These are phyloP conservation scores for Chironomus riparius DNA, from an alignment of 2,888 invertebrate species.

Conservation along the genomic window DNA sequence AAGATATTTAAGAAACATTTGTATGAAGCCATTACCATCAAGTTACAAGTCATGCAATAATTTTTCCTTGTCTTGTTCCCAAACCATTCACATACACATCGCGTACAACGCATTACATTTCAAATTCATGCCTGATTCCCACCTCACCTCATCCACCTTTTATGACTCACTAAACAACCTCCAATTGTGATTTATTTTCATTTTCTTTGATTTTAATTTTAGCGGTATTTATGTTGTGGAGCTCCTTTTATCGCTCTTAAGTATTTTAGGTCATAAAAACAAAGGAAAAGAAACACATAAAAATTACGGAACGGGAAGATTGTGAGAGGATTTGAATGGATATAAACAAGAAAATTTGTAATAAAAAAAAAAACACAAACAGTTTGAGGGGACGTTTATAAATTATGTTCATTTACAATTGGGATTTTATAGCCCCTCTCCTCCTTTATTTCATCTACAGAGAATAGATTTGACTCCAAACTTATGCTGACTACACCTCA, in stretches of 20 bases:
- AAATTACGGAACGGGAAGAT: too few species aligned
- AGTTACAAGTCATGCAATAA: not conserved
- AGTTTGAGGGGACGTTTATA: too few species aligned
- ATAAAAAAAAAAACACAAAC: not conserved
- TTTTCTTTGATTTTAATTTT: constrained; percentile 25
- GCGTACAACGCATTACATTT: not conserved
- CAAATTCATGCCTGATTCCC: not conserved
- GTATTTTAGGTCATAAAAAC: not conserved
- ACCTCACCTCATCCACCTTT: not conserved
- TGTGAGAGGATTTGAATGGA: not conserved
- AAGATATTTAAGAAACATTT: constrained; percentile 18
- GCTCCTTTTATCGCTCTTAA: not conserved
- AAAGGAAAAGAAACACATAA: not conserved
- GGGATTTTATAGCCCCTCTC: too few species aligned
- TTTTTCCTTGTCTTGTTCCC: not conserved
- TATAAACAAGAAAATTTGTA: too few species aligned
- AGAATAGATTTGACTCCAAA: too few species aligned
- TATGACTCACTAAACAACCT: not conserved
- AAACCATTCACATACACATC: not conserved
- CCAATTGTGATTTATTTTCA: constrained; percentile 19
- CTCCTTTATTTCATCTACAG: too few species aligned
- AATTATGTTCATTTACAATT: too few species aligned
- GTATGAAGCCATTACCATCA: not conserved
- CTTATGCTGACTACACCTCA: too few species aligned
- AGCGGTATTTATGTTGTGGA: not conserved